These are phyloP conservation scores for Cryptotermes secundus DNA, from an alignment of 1,140 invertebrate genomes.

Conservation along the genomic window DNA sequence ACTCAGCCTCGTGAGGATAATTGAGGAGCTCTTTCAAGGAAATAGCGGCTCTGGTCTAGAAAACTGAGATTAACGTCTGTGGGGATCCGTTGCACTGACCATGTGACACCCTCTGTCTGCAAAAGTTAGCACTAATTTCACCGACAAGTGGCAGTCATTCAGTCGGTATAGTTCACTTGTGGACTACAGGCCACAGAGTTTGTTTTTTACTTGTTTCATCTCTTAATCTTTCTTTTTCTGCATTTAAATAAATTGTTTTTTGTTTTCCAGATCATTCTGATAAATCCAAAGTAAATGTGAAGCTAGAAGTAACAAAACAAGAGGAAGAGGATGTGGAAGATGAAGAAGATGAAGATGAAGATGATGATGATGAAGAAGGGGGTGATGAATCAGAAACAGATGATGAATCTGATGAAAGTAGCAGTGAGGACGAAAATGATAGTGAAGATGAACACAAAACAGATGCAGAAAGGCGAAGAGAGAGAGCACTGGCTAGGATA, in stretches of 20 bases:
- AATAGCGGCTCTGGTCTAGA: too few species aligned
- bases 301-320: conserved; percentile 37
- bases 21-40: too few species aligned
- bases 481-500: conserved; percentile 67
- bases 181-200: too few species aligned
- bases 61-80: too few species aligned
- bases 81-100: too few species aligned
- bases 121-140: too few species aligned
- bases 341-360: conserved; percentile 43
- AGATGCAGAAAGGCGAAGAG: conserved; percentile 64
- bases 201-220: too few species aligned
- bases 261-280: conserved; percentile 28
- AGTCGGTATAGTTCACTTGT: too few species aligned
- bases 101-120: too few species aligned
- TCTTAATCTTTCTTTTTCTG: too few species aligned
- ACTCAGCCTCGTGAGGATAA: too few species aligned
- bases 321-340: conserved; percentile 52
- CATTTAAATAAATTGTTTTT: background rate
- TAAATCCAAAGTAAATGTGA: conserved; percentile 39
- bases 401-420: conserved; percentile 37
- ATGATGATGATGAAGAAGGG: conserved; percentile 40
- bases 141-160: too few species aligned
- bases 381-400: conserved; percentile 43
- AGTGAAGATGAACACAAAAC: conserved; percentile 56
- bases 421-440: conserved; percentile 37